Conservation (phyloP, 2,888 invertebrate genomes). For the Holacanthella duospinosa region DNA sequence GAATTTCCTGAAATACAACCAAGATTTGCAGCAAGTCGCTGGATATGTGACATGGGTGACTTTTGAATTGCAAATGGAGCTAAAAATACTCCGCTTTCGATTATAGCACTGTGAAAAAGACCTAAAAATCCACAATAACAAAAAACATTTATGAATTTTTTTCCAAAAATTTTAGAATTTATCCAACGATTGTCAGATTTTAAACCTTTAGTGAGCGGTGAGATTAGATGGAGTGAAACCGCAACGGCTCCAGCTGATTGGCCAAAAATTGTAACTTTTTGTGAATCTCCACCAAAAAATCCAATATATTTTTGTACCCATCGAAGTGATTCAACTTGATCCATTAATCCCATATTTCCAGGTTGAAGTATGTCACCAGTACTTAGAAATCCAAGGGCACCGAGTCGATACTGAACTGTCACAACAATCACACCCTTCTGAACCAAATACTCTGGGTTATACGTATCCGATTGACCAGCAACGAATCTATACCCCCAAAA, state of each 20-base stretch:
- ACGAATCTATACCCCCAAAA: constrained; percentile 21
- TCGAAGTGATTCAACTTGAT: constrained; percentile 10
- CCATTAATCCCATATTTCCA: constrained; percentile 22
- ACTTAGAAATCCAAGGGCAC: constrained; percentile 23
- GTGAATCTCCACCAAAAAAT: constrained; percentile 20
- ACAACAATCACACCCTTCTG: constrained; percentile 29
- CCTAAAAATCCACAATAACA: constrained; percentile 11
- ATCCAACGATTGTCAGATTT: background rate
- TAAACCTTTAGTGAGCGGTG: constrained; percentile 25
- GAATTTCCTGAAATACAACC: constrained; percentile 27
- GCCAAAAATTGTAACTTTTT: constrained; percentile 16
- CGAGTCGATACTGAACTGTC: constrained; percentile 27
- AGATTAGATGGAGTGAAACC: constrained; percentile 18
- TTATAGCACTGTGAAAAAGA: constrained; percentile 26
- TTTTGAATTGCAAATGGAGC: constrained; percentile 30
- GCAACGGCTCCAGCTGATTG: constrained; percentile 22
- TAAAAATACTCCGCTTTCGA: constrained; percentile 25
- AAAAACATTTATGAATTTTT: background rate
- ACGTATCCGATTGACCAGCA: constrained; percentile 26
- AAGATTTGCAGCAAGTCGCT: constrained; percentile 24
- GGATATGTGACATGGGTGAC: constrained; percentile 25
- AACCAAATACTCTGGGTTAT: constrained; percentile 30
- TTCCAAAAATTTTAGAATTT: background rate
- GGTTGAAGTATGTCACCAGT: constrained; percentile 21
- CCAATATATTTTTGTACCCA: constrained; percentile 25